Percentiles rank a stretch among this genome's conserved stretches.
Evolutionary conservation across 1,140 invertebrate species (phyloP).

Genomic region (Calephelis nemesis): DNA sequence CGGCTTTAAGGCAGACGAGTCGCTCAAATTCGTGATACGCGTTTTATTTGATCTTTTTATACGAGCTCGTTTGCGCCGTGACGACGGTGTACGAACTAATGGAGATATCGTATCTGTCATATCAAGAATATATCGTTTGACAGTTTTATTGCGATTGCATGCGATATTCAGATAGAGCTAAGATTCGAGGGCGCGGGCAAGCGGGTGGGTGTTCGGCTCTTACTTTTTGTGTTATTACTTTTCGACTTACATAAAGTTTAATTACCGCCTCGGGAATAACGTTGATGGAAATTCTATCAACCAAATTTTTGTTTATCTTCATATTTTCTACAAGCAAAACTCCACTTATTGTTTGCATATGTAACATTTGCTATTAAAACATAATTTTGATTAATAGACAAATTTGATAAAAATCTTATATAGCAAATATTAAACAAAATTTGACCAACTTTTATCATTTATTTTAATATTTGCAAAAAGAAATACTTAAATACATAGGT

Average conservation of each 20-base stretch:
- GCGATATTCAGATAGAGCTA: constrained; percentile 53
- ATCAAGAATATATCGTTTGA: constrained; percentile 64
- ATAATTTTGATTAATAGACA: background rate
- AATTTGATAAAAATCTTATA: background rate
- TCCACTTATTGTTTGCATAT: background rate
- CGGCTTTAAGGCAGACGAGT: constrained; percentile 26
- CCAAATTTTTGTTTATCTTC: background rate
- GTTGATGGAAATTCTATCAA: background rate
- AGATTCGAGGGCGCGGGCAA: constrained; percentile 27
- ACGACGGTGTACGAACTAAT: constrained; percentile 62
- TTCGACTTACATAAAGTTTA: constrained; percentile 17
- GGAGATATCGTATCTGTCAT: constrained; percentile 72
- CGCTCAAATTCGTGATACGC: constrained; percentile 55
- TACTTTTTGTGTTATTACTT: constrained; percentile 19
- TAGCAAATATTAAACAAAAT: background rate
- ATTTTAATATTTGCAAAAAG: too few relatives aligned
- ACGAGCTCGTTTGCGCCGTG: constrained; percentile 49
- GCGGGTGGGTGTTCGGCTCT: constrained; percentile 33
- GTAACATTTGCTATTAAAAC: too few relatives aligned
- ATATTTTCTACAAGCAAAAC: background rate
- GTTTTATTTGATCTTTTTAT: constrained; percentile 59
- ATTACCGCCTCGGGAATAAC: constrained; percentile 1
- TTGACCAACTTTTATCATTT: too few relatives aligned
- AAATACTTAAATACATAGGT: too few relatives aligned
- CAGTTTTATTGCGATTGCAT: constrained; percentile 68